Conservation (phyloP, 2,797 vertebrate species). For the Rhadinocentrus ornatus region DNA sequence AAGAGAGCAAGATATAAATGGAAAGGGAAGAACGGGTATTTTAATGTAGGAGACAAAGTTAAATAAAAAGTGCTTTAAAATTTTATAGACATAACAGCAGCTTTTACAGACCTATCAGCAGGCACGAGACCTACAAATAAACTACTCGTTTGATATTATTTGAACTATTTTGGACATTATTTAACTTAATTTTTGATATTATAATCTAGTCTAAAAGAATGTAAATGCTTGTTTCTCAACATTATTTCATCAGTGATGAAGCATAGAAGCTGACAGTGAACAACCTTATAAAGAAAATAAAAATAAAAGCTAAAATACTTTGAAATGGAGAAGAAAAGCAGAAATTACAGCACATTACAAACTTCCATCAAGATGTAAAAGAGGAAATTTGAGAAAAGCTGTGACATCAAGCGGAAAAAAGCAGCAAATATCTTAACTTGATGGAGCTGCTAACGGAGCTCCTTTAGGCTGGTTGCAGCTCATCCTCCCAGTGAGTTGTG, state of each 20-base stretch:
- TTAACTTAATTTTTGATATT: slow-evolving; percentile 18
- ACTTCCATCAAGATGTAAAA: neutral
- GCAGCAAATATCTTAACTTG: slow-evolving; percentile 20
- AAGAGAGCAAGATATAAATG: neutral
- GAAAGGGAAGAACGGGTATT: neutral
- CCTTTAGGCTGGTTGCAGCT: slow-evolving; percentile 35
- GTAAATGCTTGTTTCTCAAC: slow-evolving; percentile 3
- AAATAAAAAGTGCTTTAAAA: neutral
- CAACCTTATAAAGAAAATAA: neutral
- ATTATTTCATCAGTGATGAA: neutral
- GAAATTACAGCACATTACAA: neutral
- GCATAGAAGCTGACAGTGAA: neutral
- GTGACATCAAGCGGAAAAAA: slow-evolving; percentile 4
- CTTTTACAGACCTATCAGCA: slow-evolving; percentile 42
- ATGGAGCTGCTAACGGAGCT: slow-evolving; percentile 9
- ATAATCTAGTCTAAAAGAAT: slow-evolving; percentile 13
- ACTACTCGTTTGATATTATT: slow-evolving; percentile 31
- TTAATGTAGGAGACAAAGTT: neutral
- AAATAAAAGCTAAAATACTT: neutral
- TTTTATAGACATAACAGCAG: slow-evolving; percentile 3
- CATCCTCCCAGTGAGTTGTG: slow-evolving; percentile 41
- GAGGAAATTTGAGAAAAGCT: slow-evolving; percentile 5
- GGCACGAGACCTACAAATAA: slow-evolving; percentile 15
- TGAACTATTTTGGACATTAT: slow-evolving; percentile 1
- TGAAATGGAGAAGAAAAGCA: neutral